Evolutionary conservation across 1,140 invertebrate genomes (phyloP).

Genomic region (Apis dorsata): DNA sequence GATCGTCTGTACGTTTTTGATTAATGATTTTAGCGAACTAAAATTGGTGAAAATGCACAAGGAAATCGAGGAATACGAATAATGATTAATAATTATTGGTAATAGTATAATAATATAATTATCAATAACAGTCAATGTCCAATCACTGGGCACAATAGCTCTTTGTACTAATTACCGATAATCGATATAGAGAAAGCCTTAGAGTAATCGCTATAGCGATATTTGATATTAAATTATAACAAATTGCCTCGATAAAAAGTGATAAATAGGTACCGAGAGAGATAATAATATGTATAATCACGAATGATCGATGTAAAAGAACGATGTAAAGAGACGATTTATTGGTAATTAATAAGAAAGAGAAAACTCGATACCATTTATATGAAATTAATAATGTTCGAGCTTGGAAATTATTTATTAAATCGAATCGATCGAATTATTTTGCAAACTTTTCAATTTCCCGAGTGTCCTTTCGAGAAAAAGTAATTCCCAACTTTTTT

Average conservation of each 20-base stretch:
- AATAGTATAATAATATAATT: background rate
- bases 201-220: background rate
- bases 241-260: slow-evolving; percentile 9
- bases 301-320: background rate
- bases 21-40: too few relatives aligned
- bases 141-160: background rate
- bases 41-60: too few relatives aligned
- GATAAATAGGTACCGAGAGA: background rate
- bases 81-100: background rate
- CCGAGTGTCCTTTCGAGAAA: too few relatives aligned
- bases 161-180: background rate
- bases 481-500: too few relatives aligned
- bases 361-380: background rate
- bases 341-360: background rate
- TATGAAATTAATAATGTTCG: too few relatives aligned
- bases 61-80: too few relatives aligned
- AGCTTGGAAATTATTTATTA: background rate
- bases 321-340: background rate
- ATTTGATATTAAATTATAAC: slow-evolving; percentile 3
- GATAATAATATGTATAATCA: background rate
- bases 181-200: background rate
- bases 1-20: too few relatives aligned
- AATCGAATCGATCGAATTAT: too few relatives aligned
- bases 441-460: too few relatives aligned
- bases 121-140: background rate